Base-by-base conservation (phyloP, 2,797 vertebrate genomes). In the Lepilemur ruficaudatus region DNA sequence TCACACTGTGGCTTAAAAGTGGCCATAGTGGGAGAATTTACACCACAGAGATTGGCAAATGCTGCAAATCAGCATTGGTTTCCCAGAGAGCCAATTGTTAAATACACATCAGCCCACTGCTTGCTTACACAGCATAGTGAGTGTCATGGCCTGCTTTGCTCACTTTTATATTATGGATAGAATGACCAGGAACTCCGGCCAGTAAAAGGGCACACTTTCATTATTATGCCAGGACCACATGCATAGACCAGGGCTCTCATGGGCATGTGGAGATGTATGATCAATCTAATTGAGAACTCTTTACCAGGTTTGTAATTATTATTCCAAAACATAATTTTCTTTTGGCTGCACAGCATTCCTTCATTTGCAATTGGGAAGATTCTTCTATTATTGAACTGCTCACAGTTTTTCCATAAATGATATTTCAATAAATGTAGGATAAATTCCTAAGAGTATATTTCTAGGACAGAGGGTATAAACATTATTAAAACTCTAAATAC, bases 401-500 rank as follows among this genome's bases (percentile, higher is more conserved):
- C 63, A 46, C 11, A 80, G 4, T 87, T 85, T 75, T 67, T 70
- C 22, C 30, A 30, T 59, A 86, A 94, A 57, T 91, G 73, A 9
- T 86, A 86, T 59, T 89, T 89, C 15, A 79, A 52, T 48, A 86
- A 84, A 72, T 6, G 1, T 75, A 80, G 52, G 32, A 81, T 70
- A 55, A 35, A 79, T 63, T 35, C 38, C 67, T 35, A 46, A 67
- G n/a, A 52, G 20, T 69, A 1, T 59, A 89, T 82, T 92, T 86
- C 75, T 32, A 90, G 28, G 57, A 10, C 48, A 92, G 25, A 55
- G 22, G 10, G 22, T 61, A 91, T 70, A 88, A 82, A 86, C 32
- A 82, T 92, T 59, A 72, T 85, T 73, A 89, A 85, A 75, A 70
- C 41, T 83, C 72, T 93, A 89, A 89, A 85, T 48, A 23, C 25